Evolutionary conservation across 1,140 invertebrate genomes (phyloP).

Genomic region (Euwallacea similis): DNA sequence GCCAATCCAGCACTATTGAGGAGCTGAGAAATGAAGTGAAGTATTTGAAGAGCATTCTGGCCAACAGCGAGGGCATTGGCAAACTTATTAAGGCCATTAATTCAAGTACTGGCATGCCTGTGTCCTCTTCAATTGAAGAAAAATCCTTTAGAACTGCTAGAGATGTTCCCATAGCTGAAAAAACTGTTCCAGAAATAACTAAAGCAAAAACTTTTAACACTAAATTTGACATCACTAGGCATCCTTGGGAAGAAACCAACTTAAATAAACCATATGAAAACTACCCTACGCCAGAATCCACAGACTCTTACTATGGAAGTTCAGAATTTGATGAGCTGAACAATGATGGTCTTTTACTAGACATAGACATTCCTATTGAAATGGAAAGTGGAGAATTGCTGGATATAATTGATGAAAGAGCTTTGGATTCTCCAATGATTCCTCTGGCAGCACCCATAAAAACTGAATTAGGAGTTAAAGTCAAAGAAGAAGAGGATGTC

Average conservation of each 20-base stretch:
- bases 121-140: slow-evolving; percentile 45
- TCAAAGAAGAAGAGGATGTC: slow-evolving; percentile 38
- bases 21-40: slow-evolving; percentile 57
- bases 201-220: background rate
- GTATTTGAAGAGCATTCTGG: slow-evolving; percentile 59
- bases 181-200: slow-evolving; percentile 20
- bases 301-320: slow-evolving; percentile 31
- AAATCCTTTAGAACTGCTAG: slow-evolving; percentile 20
- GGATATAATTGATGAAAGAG: slow-evolving; percentile 33
- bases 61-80: slow-evolving; percentile 57
- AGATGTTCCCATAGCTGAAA: slow-evolving; percentile 27
- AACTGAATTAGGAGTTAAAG: background rate
- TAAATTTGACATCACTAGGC: slow-evolving; percentile 21
- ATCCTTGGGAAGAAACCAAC: slow-evolving; percentile 43
- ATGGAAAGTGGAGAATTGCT: slow-evolving; percentile 34
- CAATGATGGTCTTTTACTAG: slow-evolving; percentile 34
- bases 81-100: slow-evolving; percentile 55
- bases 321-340: slow-evolving; percentile 31
- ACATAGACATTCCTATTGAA: slow-evolving; percentile 31
- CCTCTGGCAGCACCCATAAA: slow-evolving; percentile 44
- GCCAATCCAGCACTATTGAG: slow-evolving; percentile 54
- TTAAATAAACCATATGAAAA: slow-evolving; percentile 15
- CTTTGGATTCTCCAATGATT: slow-evolving; percentile 24
- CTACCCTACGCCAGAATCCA: slow-evolving; percentile 36
- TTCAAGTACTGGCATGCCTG: slow-evolving; percentile 48